Percentiles rank a stretch among this genome's conserved stretches.
Evolutionary conservation across 2,797 vertebrate genomes (phyloP).

Genomic region (Alouatta caraya): DNA sequence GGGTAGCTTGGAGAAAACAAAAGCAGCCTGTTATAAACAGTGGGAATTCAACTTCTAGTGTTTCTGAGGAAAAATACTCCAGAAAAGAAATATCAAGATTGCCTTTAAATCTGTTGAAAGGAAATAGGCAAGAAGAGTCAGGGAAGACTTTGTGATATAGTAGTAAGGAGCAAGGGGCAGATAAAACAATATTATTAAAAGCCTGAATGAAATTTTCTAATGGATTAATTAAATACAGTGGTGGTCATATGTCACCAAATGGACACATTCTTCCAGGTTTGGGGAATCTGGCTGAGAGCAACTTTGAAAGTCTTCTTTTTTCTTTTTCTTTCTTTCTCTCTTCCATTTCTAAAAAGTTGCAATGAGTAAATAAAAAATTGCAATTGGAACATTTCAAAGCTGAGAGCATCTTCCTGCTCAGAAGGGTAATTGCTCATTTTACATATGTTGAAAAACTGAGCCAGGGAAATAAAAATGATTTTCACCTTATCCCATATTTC

Average conservation of each 20-base stretch:
- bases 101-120: slow-evolving; percentile 12
- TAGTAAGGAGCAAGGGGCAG: neutral
- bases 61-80: neutral
- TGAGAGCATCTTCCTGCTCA: slow-evolving; percentile 27
- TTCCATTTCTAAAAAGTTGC: neutral
- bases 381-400: slow-evolving; percentile 30
- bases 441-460: slow-evolving; percentile 20
- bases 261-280: neutral
- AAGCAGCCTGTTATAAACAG: neutral
- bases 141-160: neutral
- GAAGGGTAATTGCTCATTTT: slow-evolving; percentile 14
- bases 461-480: slow-evolving; percentile 27
- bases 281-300: neutral
- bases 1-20: neutral
- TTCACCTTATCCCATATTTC: neutral
- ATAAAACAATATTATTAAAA: neutral
- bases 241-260: neutral
- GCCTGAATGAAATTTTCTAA: neutral
- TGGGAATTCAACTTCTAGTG: neutral
- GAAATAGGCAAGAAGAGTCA: neutral
- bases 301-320: neutral
- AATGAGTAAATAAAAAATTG: neutral
- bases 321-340: neutral
- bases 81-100: neutral
- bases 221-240: neutral